Evolutionary conservation across 2,797 vertebrate genomes (phyloP), one percentile per base, ranked within the genome.

Genomic region (Crocidura indochinensis): DNA sequence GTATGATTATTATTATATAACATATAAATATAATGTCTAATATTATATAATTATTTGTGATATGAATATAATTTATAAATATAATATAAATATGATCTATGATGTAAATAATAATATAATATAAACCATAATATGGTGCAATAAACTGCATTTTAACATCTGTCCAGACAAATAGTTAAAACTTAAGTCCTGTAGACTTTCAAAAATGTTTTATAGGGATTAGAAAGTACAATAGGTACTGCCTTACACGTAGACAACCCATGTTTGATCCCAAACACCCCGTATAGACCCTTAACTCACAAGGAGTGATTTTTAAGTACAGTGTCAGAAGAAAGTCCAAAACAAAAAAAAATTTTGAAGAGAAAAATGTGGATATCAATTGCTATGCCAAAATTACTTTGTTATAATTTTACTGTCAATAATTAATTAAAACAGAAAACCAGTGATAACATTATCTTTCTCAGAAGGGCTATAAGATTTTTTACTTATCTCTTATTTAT

Each of bases 131-230:
- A 1, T 19, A 60, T 74, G 91, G 60, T 93, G 46, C 60, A 96
- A 96, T 89, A 93, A 93, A 96, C 83, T 95, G 77, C 94, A 95
- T 97, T 97, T 95, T 97, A 96, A 98, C 97, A 97, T 97, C 97
- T 98, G 97, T 96, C 97, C 95, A 96, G 96, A 15, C 97, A 97
- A 96, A 98, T 97, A 97, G 97, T 97, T 97, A 96, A 94, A 97
- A 96, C 20, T 87, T 19, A 96, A 97, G 91, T 95, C 97, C 90
- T 94, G 95, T 51, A 87, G 56, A 60, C 56, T 19, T 20, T 60
- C 15, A 60, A 22, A 60, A 60, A 19, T 6, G 56, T 60, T 60
- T 15, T 60, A 60, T 60, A 60, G 19, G 56, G 8, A 8, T 60
- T 60, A 6, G 19, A 60, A 20, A 60, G 56, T 15, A 19, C 56